phyloP scores from a whole-genome alignment of 2,888 invertebrate species.

The Diplolepis rosae region DNA sequence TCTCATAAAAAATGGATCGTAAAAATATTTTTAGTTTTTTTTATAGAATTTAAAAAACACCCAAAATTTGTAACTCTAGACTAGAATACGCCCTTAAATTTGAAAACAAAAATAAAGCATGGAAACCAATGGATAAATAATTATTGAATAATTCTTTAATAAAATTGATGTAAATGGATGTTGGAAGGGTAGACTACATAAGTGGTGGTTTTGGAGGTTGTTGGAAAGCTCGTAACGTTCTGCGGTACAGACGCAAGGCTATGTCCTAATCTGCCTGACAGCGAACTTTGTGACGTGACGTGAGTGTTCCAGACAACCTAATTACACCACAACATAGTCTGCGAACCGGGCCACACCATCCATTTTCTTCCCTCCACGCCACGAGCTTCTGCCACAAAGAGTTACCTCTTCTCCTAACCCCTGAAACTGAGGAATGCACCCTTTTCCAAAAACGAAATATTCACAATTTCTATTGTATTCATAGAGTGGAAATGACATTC shows the following conservation, averaged over 20 bases:
- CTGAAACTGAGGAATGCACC: slow-evolving; percentile 18
- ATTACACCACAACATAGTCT: slow-evolving; percentile 73
- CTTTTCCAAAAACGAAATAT: slow-evolving; percentile 17
- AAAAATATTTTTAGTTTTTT: too few relatives aligned
- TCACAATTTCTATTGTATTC: too few relatives aligned
- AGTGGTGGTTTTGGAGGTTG: slow-evolving; percentile 50
- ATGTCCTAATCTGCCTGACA: slow-evolving; percentile 69
- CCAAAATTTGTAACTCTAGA: too few relatives aligned
- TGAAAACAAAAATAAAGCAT: slow-evolving; percentile 46
- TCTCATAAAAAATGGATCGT: too few relatives aligned
- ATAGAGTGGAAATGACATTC: too few relatives aligned
- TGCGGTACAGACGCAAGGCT: slow-evolving; percentile 60
- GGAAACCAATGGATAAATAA: slow-evolving; percentile 25
- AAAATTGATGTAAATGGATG: slow-evolving; percentile 51
- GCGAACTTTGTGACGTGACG: slow-evolving; percentile 69
- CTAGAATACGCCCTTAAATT: too few relatives aligned
- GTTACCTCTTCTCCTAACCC: slow-evolving; percentile 13
- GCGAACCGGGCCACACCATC: slow-evolving; percentile 46
- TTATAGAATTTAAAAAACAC: too few relatives aligned
- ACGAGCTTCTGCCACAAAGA: neutral
- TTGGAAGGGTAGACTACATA: slow-evolving; percentile 58
- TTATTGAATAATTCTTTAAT: slow-evolving; percentile 4
- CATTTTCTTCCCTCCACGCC: slow-evolving; percentile 25
- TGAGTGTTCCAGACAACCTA: slow-evolving; percentile 77
- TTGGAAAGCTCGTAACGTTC: slow-evolving; percentile 47